A percentile compares a stretch with the other conserved stretches of the same genome.
Conservation (phyloP, 2,888 invertebrate species). For the Osedax frankpressi region DNA sequence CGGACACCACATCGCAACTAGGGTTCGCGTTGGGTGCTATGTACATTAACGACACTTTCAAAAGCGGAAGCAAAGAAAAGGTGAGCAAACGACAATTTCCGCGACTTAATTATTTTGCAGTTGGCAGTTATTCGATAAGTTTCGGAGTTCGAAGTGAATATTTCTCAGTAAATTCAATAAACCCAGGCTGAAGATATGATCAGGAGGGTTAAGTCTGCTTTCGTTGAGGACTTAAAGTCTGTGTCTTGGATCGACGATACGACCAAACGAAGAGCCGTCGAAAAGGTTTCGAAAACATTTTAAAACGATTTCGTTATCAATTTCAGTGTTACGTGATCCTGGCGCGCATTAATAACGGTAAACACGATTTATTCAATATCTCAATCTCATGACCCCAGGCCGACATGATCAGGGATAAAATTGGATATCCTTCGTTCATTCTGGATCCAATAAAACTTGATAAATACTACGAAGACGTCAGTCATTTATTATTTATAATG, state of each 20-base stretch:
- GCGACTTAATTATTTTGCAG: no score
- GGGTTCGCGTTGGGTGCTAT: constrained; percentile 83
- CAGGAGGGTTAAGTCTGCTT: constrained; percentile 66
- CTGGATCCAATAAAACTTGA: constrained; percentile 65
- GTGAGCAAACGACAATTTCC: no score
- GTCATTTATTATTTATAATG: no score
- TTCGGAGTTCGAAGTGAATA: no score
- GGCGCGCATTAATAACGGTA: no score
- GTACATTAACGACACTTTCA: constrained; percentile 56
- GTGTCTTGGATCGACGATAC: constrained; percentile 84
- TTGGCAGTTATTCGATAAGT: neutral
- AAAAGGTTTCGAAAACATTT: no score
- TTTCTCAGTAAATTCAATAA: constrained; percentile 1
- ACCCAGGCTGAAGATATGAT: constrained; percentile 66
- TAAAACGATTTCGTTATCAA: no score
- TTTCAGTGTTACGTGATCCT: no score
- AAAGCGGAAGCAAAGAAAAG: constrained; percentile 38
- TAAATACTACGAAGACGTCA: constrained; percentile 55
- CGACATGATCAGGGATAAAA: constrained; percentile 74
- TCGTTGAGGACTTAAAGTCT: constrained; percentile 69
- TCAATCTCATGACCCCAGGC: no score
- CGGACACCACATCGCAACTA: constrained; percentile 71
- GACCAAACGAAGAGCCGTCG: constrained; percentile 52
- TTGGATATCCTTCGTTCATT: constrained; percentile 75
- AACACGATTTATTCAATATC: no score